A percentile compares a stretch with the other conserved stretches of the same genome.
Conservation (phyloP, 2,797 vertebrate genomes). For the Hozukius guyotensis region DNA sequence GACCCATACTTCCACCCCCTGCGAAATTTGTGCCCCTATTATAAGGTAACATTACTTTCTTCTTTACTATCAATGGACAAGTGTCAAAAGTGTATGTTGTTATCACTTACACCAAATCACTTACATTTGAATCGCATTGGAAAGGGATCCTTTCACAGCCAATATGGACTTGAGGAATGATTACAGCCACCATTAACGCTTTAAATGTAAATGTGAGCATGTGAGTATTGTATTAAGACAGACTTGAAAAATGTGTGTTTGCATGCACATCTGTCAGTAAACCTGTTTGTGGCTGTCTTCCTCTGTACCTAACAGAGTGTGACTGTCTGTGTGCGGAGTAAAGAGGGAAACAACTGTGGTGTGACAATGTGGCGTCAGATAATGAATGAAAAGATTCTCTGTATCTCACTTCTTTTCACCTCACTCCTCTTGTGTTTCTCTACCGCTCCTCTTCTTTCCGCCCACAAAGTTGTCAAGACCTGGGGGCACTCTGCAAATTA, state of each 20-base stretch:
- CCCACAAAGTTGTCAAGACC: slow-evolving; percentile 49
- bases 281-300: not conserved
- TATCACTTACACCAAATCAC: too few species aligned
- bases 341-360: slow-evolving; percentile 22
- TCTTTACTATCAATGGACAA: not conserved
- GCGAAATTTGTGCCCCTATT: not conserved
- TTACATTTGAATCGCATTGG: too few species aligned
- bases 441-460: slow-evolving; percentile 6
- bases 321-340: slow-evolving; percentile 9
- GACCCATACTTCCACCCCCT: not conserved
- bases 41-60: not conserved
- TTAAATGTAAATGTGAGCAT: not conserved
- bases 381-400: slow-evolving; percentile 40
- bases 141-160: not conserved
- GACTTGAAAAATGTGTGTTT: not conserved
- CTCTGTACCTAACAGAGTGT: not conserved
- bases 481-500: slow-evolving; percentile 51
- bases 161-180: not conserved
- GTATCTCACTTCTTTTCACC: slow-evolving; percentile 11
- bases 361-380: slow-evolving; percentile 10
- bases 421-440: not conserved
- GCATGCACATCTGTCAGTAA: not conserved
- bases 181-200: not conserved
- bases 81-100: not conserved
- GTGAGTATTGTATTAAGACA: not conserved